Conservation (phyloP, 2,797 vertebrate species). For the Triplophysa yarkandensis region DNA sequence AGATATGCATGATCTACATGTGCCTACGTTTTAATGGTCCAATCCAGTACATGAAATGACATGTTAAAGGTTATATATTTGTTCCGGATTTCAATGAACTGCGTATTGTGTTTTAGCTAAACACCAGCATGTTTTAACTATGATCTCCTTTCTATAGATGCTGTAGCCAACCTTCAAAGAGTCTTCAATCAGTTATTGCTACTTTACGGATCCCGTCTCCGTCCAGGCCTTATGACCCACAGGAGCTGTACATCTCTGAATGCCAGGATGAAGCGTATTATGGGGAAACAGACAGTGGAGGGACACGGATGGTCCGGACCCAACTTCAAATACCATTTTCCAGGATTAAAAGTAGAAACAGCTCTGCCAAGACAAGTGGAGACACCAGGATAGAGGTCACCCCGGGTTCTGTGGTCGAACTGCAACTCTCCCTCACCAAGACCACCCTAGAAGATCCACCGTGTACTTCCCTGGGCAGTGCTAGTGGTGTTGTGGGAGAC, state of each 20-base stretch:
- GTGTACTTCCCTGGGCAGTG: slow-evolving; percentile 66
- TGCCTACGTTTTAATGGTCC: background rate
- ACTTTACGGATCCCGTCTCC: slow-evolving; percentile 78
- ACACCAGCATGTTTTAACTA: slow-evolving; percentile 62
- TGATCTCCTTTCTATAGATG: slow-evolving; percentile 55
- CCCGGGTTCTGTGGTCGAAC: slow-evolving; percentile 78
- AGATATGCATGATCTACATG: background rate
- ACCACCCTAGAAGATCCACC: slow-evolving; percentile 63
- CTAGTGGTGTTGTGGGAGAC: slow-evolving; percentile 67
- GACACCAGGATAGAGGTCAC: slow-evolving; percentile 58
- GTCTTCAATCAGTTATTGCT: slow-evolving; percentile 62
- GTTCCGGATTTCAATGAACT: background rate
- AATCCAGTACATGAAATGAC: background rate
- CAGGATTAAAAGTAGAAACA: slow-evolving; percentile 55
- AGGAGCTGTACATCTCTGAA: slow-evolving; percentile 73
- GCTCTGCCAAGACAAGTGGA: slow-evolving; percentile 57
- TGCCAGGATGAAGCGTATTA: slow-evolving; percentile 66
- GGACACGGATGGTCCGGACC: slow-evolving; percentile 59
- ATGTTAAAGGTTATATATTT: slow-evolving; percentile 11
- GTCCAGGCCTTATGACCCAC: slow-evolving; percentile 57
- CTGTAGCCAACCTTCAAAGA: slow-evolving; percentile 37
- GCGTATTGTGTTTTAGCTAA: slow-evolving; percentile 28
- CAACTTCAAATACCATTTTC: slow-evolving; percentile 62
- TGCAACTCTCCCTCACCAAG: slow-evolving; percentile 84
- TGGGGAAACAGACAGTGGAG: slow-evolving; percentile 63